Conservation (phyloP, 2,113 vertebrate species). For the Callionymus lyra region DNA sequence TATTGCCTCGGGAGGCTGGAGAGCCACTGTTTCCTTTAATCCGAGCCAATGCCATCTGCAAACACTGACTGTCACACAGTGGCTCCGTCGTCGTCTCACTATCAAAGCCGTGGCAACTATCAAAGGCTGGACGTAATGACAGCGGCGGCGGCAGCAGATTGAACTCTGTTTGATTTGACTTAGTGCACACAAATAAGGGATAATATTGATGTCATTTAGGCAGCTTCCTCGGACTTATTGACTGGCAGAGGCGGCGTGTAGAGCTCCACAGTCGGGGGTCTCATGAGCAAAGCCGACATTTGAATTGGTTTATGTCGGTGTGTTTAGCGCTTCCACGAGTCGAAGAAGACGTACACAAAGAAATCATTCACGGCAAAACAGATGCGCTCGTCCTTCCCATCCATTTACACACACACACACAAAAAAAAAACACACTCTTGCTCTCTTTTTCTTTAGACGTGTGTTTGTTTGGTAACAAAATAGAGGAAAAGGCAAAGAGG, state of each 20-base stretch:
- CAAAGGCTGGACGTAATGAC: constrained; percentile 58
- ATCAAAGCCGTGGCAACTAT: constrained; percentile 51
- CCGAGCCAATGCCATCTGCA: constrained; percentile 62
- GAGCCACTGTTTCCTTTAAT: constrained; percentile 60
- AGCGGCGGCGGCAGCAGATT: constrained; percentile 47
- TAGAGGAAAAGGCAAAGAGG: constrained; percentile 15
- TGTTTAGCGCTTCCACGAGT: constrained; percentile 20
- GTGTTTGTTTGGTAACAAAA: constrained; percentile 82
- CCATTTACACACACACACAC: constrained; percentile 26
- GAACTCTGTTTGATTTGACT: constrained; percentile 62
- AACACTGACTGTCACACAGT: constrained; percentile 52
- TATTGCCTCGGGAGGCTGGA: constrained; percentile 62
- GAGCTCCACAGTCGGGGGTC: constrained; percentile 47
- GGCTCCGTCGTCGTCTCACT: constrained; percentile 47
- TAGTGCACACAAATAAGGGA: constrained; percentile 59
- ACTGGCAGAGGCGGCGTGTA: constrained; percentile 39
- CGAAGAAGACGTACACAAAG: constrained; percentile 27
- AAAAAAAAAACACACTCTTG: constrained; percentile 26
- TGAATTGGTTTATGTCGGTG: constrained; percentile 33
- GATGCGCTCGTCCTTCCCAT: constrained; percentile 21
- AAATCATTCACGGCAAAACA: constrained; percentile 33
- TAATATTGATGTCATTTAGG: constrained; percentile 59
- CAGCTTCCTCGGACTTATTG: constrained; percentile 55
- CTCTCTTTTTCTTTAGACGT: constrained; percentile 32
- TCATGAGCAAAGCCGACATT: constrained; percentile 46